Base-by-base conservation (phyloP, 2,113 vertebrate species). In the Platichthys flesus region DNA sequence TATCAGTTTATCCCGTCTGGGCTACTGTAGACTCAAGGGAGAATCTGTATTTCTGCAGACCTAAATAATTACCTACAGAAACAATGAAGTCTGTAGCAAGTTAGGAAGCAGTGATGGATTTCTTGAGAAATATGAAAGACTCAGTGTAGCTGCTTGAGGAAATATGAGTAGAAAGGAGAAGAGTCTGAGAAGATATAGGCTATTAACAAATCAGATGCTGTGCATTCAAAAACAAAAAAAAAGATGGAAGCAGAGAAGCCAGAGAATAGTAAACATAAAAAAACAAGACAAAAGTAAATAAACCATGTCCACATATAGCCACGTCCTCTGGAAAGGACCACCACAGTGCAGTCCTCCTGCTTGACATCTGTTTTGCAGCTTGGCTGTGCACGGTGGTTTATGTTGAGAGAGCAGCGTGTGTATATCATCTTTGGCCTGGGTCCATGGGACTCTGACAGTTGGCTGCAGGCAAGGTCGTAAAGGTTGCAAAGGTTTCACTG, bases 361-460 rank as follows among this genome's bases (percentile, higher is more conserved):
- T 71, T 81, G 59, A 93, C 92, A 94, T 94, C 92, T 94, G 92
- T 85, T 93, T 90, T 93, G 85, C 92, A 94, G 91, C 81, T 92
- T 93, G 85, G 71, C 78, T 20, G 40, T 84, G 84, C 76, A 81
- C 23, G 3, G 70, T 68, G 73, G 88, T 91, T 90, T 92, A 81
- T 91, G 82, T 91, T 92, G 81, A 86, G 78, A 87, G 84, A 79
- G 82, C 83, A 72, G 72, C 81, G 76, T 84, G 85, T 91, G 84
- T 92, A 87, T 92, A 88, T 93, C 90, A 88, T 93, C 76, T 81
- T 89, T 93, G 93, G 91, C 83, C 1, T 13, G 1, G 31, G 28
- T 88, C 88, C 90, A 90, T 75, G 57, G 49, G 75, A 79, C 77
- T 82, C 76, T 85, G 85, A 92, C 89, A 87, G 81, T 84, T 88